Percentiles rank a stretch among this genome's conserved stretches.
Conservation (phyloP, 2,113 vertebrate species). For the Strix aluco region DNA sequence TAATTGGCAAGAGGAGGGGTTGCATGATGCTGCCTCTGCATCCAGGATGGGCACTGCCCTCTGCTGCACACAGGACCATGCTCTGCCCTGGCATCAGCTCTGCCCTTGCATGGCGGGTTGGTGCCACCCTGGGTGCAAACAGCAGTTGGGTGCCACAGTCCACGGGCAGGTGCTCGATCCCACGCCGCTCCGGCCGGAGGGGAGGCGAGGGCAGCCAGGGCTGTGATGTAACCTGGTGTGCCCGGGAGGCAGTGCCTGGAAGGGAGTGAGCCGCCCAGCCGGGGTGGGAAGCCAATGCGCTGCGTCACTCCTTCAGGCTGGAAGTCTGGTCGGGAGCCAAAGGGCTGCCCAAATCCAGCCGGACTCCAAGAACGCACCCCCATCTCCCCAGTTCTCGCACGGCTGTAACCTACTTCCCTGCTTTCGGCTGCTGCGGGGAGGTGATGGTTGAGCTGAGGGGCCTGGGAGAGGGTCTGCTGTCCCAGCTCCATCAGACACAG, state of each 20-base stretch:
- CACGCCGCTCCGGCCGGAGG: rapidly evolving
- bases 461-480: background rate
- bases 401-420: background rate
- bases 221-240: background rate
- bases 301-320: background rate
- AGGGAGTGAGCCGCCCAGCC: background rate
- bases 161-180: background rate
- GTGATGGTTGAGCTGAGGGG: background rate
- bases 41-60: background rate
- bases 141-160: background rate
- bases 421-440: rapidly evolving
- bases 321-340: conserved; percentile 9
- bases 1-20: background rate
- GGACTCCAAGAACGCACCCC: background rate
- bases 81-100: background rate
- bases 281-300: background rate
- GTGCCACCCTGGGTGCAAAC: background rate
- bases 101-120: background rate
- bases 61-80: rapidly evolving
- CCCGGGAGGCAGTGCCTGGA: background rate
- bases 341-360: background rate
- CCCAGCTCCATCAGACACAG: background rate
- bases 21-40: background rate
- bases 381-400: rapidly evolving
- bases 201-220: background rate